These are phyloP conservation scores for Gymnobelideus leadbeateri DNA, from an alignment of 2,113 vertebrate genomes.

Conservation along the genomic window DNA sequence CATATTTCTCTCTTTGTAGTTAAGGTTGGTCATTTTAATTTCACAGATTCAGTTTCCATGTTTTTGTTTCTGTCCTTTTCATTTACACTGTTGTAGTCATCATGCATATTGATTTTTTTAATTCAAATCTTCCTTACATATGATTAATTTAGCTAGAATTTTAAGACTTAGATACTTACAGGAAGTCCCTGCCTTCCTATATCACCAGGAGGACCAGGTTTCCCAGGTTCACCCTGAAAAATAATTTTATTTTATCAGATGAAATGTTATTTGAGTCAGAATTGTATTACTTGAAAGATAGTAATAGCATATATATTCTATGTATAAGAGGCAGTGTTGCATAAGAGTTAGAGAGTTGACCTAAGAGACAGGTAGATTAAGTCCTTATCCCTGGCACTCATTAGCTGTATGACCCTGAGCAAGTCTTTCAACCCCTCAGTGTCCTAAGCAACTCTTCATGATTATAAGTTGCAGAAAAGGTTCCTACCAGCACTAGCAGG, in stretches of 20 bases:
- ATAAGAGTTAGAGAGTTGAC: not conserved
- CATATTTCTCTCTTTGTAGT: not conserved
- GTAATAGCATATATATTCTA: not conserved
- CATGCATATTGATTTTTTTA: not conserved
- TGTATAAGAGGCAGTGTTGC: not conserved
- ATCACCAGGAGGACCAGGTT: slow-evolving; percentile 93
- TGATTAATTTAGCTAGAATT: slow-evolving; percentile 5
- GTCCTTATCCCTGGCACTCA: not conserved
- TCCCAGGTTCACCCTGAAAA: slow-evolving; percentile 92
- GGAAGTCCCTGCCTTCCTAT: slow-evolving; percentile 93
- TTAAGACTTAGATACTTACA: slow-evolving; percentile 87
- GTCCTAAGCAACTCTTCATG: not conserved
- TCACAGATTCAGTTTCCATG: not conserved
- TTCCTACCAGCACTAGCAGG: not conserved
- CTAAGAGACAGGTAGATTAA: not conserved
- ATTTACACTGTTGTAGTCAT: not conserved
- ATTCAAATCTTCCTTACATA: slow-evolving; percentile 13
- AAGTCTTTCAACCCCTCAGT: not conserved
- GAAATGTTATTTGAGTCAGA: slow-evolving; percentile 14
- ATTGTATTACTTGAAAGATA: not conserved
- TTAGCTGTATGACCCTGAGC: not conserved
- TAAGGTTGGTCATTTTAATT: not conserved
- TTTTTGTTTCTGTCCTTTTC: not conserved
- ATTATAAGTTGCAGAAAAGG: not conserved
- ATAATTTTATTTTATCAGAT: slow-evolving; percentile 45